phyloP scores from a whole-genome alignment of 2,888 invertebrate genomes.

The Agonopterix alstromeriana region DNA sequence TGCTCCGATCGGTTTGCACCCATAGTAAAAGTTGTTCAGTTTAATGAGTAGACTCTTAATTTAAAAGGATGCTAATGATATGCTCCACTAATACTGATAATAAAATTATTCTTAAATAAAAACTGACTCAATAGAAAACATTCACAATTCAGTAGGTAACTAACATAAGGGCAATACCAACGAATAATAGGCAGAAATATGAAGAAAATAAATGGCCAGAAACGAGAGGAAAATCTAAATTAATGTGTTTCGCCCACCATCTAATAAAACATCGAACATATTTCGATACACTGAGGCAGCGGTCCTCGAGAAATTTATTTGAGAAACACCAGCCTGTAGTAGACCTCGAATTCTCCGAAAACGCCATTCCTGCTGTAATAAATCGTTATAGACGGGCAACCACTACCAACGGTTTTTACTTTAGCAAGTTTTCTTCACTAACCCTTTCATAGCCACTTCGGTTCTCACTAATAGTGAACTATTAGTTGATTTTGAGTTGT shows the following conservation, averaged over 20 bases:
- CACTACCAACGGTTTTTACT: background rate
- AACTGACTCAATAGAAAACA: too few species aligned
- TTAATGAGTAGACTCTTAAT: too few species aligned
- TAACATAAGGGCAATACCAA: background rate
- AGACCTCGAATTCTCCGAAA: conserved; percentile 32
- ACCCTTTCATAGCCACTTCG: too few species aligned
- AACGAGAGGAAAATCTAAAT: conserved; percentile 21
- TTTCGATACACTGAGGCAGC: conserved; percentile 51
- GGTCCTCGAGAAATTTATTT: conserved; percentile 56
- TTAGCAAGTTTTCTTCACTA: too few species aligned
- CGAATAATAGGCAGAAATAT: conserved; percentile 8
- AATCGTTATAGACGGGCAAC: conserved; percentile 51
- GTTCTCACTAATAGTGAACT: too few species aligned
- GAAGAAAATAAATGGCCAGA: conserved; percentile 9
- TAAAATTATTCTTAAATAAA: too few species aligned
- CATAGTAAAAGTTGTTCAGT: too few species aligned
- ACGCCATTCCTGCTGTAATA: conserved; percentile 54
- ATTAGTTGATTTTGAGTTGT: too few species aligned
- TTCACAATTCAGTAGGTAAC: too few species aligned
- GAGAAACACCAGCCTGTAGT: conserved; percentile 44
- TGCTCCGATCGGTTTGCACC: too few species aligned
- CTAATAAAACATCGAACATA: conserved; percentile 55
- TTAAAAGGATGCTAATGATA: too few species aligned
- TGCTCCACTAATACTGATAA: too few species aligned
- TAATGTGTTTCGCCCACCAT: conserved; percentile 39